Conservation (phyloP, 2,888 invertebrate genomes). For the Hypolimnas misippus region DNA sequence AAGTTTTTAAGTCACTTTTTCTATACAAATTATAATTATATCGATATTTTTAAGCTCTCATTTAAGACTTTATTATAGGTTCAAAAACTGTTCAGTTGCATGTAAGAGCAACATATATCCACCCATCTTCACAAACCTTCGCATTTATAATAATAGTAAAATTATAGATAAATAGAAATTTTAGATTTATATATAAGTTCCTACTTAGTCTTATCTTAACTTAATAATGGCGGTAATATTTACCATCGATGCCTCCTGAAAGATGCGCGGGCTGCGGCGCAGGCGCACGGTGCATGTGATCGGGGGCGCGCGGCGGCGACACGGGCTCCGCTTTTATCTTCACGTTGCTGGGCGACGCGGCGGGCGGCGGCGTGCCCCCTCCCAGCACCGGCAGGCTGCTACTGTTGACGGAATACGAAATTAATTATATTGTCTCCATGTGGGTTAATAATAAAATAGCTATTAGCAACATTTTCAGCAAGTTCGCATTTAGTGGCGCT, state of each 20-base stretch:
- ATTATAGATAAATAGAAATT: neutral
- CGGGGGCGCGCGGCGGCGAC: constrained; percentile 93
- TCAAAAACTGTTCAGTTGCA: no score
- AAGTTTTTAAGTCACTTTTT: no score
- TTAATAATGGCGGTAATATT: no score
- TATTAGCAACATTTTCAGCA: neutral
- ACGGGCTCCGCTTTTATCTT: constrained; percentile 98
- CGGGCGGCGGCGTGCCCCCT: constrained; percentile 86
- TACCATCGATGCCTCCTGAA: constrained; percentile 76
- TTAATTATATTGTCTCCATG: constrained; percentile 11
- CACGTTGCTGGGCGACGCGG: constrained; percentile 91
- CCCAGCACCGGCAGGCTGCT: constrained; percentile 91
- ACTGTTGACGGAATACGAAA: constrained; percentile 23
- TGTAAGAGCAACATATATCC: no score
- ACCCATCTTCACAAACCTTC: no score
- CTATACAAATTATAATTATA: no score
- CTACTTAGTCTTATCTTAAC: no score
- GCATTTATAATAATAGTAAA: no score
- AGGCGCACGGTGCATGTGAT: constrained; percentile 83
- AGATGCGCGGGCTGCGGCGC: constrained; percentile 78
- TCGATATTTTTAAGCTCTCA: no score
- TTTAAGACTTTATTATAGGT: no score
- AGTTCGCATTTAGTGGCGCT: no score
- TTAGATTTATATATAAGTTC: no score
- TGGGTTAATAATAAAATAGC: neutral